These are phyloP conservation scores for Dendrolimus kikuchii DNA, from an alignment of 1,140 invertebrate species.

Conservation along the genomic window DNA sequence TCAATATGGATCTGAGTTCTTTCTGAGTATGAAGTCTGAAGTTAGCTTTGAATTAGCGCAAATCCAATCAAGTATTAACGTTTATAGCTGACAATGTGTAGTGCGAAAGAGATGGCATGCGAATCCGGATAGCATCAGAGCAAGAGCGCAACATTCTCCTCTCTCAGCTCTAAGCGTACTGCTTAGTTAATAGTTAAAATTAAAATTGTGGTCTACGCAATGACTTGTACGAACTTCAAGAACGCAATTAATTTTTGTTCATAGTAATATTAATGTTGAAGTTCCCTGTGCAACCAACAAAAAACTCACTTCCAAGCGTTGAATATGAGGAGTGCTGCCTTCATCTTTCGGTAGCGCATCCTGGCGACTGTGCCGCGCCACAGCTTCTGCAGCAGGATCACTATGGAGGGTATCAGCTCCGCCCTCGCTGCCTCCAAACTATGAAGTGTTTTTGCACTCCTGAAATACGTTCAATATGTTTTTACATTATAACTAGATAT, in stretches of 20 bases:
- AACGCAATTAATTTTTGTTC: neutral
- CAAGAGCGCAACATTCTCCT: too few species aligned
- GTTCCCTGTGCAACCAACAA: neutral
- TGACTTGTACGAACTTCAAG: neutral
- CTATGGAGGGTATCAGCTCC: conserved; percentile 90
- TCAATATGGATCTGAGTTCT: too few species aligned
- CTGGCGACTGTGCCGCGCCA: conserved; percentile 90
- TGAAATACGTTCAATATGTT: conserved; percentile 44
- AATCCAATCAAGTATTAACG: too few species aligned
- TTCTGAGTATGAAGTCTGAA: too few species aligned
- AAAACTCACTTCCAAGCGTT: conserved; percentile 79
- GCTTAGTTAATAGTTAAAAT: too few species aligned
- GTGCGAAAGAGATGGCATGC: too few species aligned
- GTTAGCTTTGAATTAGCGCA: too few species aligned
- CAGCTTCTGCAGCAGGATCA: conserved; percentile 94
- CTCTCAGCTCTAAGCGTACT: too few species aligned
- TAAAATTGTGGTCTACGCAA: too few species aligned
- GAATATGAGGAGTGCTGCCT: conserved; percentile 88
- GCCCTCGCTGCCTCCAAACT: conserved; percentile 87
- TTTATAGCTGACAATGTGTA: too few species aligned
- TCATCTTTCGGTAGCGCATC: conserved; percentile 86
- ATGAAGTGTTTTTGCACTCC: conserved; percentile 88
- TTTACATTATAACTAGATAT: neutral
- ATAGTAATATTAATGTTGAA: neutral
- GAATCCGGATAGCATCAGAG: too few species aligned